Evolutionary conservation across 1,140 invertebrate genomes (phyloP).

Genomic region (Aphelinus atriplicis): DNA sequence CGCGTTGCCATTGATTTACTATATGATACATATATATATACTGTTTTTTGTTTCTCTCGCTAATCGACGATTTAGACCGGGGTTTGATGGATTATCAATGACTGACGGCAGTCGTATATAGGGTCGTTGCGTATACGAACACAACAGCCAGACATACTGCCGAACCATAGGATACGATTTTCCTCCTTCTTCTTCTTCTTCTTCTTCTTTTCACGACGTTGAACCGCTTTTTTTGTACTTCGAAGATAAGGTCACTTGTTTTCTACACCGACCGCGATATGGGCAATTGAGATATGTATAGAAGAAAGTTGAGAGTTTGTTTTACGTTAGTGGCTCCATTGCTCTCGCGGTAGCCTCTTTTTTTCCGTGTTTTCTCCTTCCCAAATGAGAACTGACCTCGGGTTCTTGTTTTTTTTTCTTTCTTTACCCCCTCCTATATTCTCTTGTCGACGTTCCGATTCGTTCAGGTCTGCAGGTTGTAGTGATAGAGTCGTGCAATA

Average conservation of each 20-base stretch:
- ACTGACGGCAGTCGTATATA: slow-evolving; percentile 7
- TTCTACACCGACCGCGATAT: slow-evolving; percentile 25
- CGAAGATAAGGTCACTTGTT: slow-evolving; percentile 35
- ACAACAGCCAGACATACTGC: slow-evolving; percentile 30
- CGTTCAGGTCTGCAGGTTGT: slow-evolving; percentile 30
- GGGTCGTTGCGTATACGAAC: neutral
- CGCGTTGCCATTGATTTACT: too few relatives aligned
- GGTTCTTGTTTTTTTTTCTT: slow-evolving; percentile 28
- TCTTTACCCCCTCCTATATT: neutral
- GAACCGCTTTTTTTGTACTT: neutral
- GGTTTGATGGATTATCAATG: neutral
- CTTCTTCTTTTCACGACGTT: too few relatives aligned
- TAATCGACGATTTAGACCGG: neutral
- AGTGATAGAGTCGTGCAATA: slow-evolving; percentile 41
- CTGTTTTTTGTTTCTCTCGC: slow-evolving; percentile 12
- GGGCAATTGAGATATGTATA: slow-evolving; percentile 23
- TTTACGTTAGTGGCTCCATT: slow-evolving; percentile 31
- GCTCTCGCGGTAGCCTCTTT: neutral
- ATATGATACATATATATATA: too few relatives aligned
- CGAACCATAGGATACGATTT: slow-evolving; percentile 31
- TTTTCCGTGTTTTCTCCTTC: slow-evolving; percentile 7
- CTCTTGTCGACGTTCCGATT: slow-evolving; percentile 22
- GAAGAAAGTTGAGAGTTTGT: slow-evolving; percentile 35
- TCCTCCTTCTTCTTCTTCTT: slow-evolving; percentile 9
- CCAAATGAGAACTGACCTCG: slow-evolving; percentile 15